Conservation (phyloP, 1,140 invertebrate genomes). For the Bombus soroeensis region DNA sequence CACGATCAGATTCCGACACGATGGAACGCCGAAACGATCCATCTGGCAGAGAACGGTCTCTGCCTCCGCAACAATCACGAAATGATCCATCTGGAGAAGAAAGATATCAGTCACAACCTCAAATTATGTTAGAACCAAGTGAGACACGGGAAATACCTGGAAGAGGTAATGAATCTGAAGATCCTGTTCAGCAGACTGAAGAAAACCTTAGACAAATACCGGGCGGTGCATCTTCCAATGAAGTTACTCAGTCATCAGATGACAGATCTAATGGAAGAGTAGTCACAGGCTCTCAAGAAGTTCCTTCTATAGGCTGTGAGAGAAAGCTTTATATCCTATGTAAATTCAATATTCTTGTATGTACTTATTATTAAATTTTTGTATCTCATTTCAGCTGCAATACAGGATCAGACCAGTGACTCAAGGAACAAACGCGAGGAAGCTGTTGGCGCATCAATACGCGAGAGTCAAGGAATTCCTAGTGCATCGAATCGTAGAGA, state of each 20-base stretch:
- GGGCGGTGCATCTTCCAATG: constrained; percentile 77
- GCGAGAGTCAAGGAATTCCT: constrained; percentile 71
- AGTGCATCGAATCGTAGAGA: constrained; percentile 74
- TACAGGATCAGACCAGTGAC: constrained; percentile 73
- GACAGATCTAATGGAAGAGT: constrained; percentile 75
- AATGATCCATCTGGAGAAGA: constrained; percentile 81
- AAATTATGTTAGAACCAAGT: constrained; percentile 68
- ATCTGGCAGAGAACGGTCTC: constrained; percentile 76
- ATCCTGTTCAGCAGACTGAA: constrained; percentile 66
- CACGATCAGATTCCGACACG: constrained; percentile 68
- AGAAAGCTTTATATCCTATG: neutral
- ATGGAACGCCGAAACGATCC: constrained; percentile 79
- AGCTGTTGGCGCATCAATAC: constrained; percentile 78
- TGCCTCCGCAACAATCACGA: constrained; percentile 75
- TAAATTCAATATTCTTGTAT: neutral
- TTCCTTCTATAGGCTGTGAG: constrained; percentile 69
- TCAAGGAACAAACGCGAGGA: constrained; percentile 78
- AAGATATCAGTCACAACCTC: constrained; percentile 61
- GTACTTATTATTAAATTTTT: neutral
- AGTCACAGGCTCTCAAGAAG: constrained; percentile 79
- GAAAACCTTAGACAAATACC: constrained; percentile 76
- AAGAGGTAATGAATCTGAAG: constrained; percentile 74
- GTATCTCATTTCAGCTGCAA: constrained; percentile 52
- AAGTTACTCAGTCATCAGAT: constrained; percentile 65
- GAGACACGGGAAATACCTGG: constrained; percentile 77